A percentile compares a stretch with the other conserved stretches of the same genome.
Conservation (phyloP, 1,140 invertebrate species). For the Mizuhopecten yessoensis region DNA sequence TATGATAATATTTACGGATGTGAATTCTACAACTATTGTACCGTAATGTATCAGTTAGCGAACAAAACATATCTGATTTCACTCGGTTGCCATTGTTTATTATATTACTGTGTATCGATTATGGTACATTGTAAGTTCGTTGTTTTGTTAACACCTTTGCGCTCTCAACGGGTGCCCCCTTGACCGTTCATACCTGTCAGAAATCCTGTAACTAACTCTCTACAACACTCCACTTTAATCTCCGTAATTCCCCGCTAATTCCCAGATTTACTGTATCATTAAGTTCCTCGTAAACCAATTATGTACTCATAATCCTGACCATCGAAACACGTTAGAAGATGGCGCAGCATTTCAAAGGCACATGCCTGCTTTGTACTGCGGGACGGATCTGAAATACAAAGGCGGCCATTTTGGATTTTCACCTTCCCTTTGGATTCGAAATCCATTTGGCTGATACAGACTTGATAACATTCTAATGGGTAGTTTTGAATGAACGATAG, state of each 20-base stretch:
- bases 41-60: too few relatives aligned
- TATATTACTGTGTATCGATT: too few relatives aligned
- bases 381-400: conserved; percentile 1
- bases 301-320: conserved; percentile 61
- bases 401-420: conserved; percentile 11
- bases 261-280: conserved; percentile 57
- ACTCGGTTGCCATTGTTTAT: too few relatives aligned
- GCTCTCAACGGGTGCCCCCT: too few relatives aligned
- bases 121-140: too few relatives aligned
- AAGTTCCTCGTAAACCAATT: conserved; percentile 65
- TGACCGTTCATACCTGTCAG: too few relatives aligned
- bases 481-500: conserved; percentile 42
- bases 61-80: too few relatives aligned
- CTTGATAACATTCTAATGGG: background rate
- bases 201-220: too few relatives aligned
- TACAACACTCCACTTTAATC: background rate
- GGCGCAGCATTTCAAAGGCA: conserved; percentile 7
- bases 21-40: too few relatives aligned
- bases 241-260: background rate
- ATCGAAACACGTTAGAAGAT: conserved; percentile 33
- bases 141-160: too few relatives aligned
- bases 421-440: background rate
- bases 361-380: conserved; percentile 16
- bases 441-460: conserved; percentile 19
- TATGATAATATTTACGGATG: too few relatives aligned